Base-by-base conservation (phyloP, 2,113 vertebrate species). In the Raja brachyura region DNA sequence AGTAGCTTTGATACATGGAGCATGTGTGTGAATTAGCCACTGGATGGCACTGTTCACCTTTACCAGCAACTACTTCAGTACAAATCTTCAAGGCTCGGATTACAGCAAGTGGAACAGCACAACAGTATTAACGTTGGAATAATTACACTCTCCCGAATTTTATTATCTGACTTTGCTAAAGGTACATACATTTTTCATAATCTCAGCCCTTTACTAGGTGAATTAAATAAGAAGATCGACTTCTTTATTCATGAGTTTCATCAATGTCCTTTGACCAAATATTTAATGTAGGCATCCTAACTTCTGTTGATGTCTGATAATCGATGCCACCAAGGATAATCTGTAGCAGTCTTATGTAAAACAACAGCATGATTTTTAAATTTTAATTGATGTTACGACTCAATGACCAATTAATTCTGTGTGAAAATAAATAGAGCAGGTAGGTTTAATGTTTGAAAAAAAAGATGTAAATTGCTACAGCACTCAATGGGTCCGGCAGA, bases 1-100 rank as follows among this genome's bases (percentile, higher is more conserved):
- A 13, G 31, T 63, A 33, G 48, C 56, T 13, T 4, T 56, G 79
- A 68, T 31, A 9, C 14, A 39, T 7, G 16, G 48, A 90, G 59
- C 5, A 5, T 13, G 31, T 88, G 59, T 14, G n/a, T 90, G 61
- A 31, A 90, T 83, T 68, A 20, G 63, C 86, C 86, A 90, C 86
- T 90, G 16, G 86, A 90, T 61, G 63, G 86, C 86, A 68, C n/a
- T 90, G 59, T 33, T 90, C 63, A 14, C 16, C 86, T 90, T 90
- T 68, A 16, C 56, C 16, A 68, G 11, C 61, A 3, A 63, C 5
- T 14, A 31, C 61, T n/a, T 88, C 81, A n/a, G 81, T 56, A 31
- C 13, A 28, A 20, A 4, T 73, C 70, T 73, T 73, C 16, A 22
- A 22, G 14, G 14, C 70, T 73, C 14, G 0, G 28, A 66, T 28